Base-by-base conservation (phyloP, 2,888 invertebrate genomes). In the Geotrupes spiniger region DNA sequence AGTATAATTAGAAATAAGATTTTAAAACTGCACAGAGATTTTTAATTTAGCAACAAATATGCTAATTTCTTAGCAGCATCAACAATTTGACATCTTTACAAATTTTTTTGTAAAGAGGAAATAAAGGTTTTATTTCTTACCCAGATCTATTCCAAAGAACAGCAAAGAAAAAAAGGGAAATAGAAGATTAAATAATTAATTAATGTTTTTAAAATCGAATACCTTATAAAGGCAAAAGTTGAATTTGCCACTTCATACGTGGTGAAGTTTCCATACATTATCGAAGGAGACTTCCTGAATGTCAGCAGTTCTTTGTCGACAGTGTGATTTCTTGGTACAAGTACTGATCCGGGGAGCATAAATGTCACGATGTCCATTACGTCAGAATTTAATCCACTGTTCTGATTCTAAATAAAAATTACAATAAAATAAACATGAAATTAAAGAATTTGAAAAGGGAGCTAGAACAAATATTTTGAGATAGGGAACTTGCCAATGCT, bases 311-410 rank as follows among this genome's bases (percentile, higher is more conserved):
- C 69, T 29, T 68, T 61, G 58, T 77, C 56, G 14, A 70, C 49
- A 2, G 51, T 56, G 12, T 61, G 51, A 42, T 61, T 61, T 11
- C 46, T 48, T 14, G 58, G 51, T 10, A 73, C 53, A 29, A 73
- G 51, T 0, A 91, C 85, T 3, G 87, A 82, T 36, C 93, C 94
- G 0, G 90, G 90, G 54, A 96, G 72, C 46, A 93, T 73, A 66
- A 91, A 74, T 37, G 85, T 78, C 63, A 94, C 79, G 64, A 87
- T 79, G 14, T 84, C 82, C 26, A 79, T 70, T 38, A 78, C 74
- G 40, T 75, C 74, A 2, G 26, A n/a, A 12, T 46, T 49, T 37
- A 53, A 28, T 2, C 50, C 49, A 9, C 36, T 46, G 33, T 45
- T 48, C 4, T 46, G 33, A 36, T 44, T 36, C 49, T 51, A 42